phyloP scores from a whole-genome alignment of 2,888 invertebrate species.

The Microdon myrmicae region DNA sequence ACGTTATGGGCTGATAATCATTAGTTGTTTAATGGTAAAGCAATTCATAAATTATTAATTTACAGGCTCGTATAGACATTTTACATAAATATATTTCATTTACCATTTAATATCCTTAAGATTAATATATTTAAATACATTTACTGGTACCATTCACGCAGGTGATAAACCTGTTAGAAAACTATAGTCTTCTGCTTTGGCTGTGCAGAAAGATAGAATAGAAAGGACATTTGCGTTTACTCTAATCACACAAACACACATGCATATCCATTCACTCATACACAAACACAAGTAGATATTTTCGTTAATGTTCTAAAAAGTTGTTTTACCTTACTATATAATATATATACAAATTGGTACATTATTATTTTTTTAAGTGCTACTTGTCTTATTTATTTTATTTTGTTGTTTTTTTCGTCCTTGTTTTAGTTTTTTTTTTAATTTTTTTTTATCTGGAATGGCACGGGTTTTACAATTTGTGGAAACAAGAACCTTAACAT shows the following conservation, averaged over 20 bases:
- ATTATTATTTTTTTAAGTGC: neutral
- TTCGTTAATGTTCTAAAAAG: too few relatives aligned
- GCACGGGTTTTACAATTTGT: conserved; percentile 32
- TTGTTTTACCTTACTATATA: too few relatives aligned
- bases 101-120: conserved; percentile 20
- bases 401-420: neutral
- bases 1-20: too few relatives aligned
- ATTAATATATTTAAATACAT: conserved; percentile 30
- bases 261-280: too few relatives aligned
- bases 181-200: conserved; percentile 4
- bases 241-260: conserved; percentile 7
- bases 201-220: neutral
- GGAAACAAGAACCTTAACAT: too few relatives aligned
- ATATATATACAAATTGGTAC: conserved; percentile 34
- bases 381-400: too few relatives aligned
- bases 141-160: conserved; percentile 21
- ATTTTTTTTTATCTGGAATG: conserved; percentile 28
- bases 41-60: conserved; percentile 30
- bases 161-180: conserved; percentile 1
- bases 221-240: neutral
- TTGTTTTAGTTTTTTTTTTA: conserved; percentile 1
- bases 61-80: conserved; percentile 28
- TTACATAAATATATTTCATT: conserved; percentile 30
- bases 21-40: too few relatives aligned
- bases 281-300: too few relatives aligned